A percentile compares a stretch with the other conserved stretches of the same genome.
These are phyloP conservation scores for Noctua janthina DNA, from an alignment of 2,888 invertebrate species.

Conservation along the genomic window DNA sequence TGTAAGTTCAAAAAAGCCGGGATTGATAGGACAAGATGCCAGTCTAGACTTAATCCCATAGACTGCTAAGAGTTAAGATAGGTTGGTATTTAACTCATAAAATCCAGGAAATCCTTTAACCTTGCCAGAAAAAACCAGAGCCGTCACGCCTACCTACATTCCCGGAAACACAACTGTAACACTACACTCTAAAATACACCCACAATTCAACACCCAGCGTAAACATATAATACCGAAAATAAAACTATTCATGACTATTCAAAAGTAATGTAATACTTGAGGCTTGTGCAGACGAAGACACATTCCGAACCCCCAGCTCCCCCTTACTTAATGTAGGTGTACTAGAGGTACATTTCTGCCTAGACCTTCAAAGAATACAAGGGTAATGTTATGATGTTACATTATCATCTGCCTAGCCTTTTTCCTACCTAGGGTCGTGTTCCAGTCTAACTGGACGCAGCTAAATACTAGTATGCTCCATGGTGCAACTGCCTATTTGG, in stretches of 20 bases:
- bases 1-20: no score
- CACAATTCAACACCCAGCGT: constrained; percentile 9
- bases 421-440: not conserved
- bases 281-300: not conserved
- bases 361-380: not conserved
- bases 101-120: not conserved
- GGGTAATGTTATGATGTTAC: no score
- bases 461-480: not conserved
- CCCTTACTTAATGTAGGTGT: not conserved
- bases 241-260: constrained; percentile 35
- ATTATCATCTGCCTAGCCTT: not conserved
- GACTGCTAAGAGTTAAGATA: not conserved
- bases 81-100: not conserved
- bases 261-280: constrained; percentile 40
- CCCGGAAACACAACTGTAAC: constrained; percentile 22
- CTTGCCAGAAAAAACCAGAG: constrained; percentile 12
- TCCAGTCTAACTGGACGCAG: not conserved
- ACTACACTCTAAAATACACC: not conserved
- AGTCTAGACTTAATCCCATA: not conserved
- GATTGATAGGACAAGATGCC: no score
- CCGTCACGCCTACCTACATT: constrained; percentile 12
- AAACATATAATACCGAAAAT: constrained; percentile 1
- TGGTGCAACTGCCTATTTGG: not conserved
- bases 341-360: not conserved
- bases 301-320: no score